Base-by-base conservation (phyloP, 2,888 invertebrate species). In the Nomada ferruginata region DNA sequence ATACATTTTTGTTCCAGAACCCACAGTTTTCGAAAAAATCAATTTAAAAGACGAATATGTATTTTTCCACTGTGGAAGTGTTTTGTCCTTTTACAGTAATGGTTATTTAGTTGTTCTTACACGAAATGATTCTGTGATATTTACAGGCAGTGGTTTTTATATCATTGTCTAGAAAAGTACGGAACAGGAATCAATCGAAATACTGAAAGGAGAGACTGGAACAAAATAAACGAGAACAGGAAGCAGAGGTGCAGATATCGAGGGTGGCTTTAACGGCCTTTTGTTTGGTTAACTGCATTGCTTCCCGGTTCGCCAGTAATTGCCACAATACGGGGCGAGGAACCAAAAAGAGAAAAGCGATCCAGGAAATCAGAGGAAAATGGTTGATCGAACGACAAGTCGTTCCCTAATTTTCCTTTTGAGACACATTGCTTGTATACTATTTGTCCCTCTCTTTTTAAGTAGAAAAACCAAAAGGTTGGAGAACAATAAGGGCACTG, bases 201-300 rank as follows among this genome's bases (percentile, higher is more conserved):
- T 78, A 74, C 59, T 83, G 84, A 76, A 76, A 79, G 79, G 79
- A 83, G 72, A 81, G 79, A 70, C 61, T 66, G 77, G 76, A 63
- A 75, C 63, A 80, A 79, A 82, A 84, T 85, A 85, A 82, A 87
- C 76, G 86, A 79, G 80, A 84, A 79, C 65, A 82, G 83, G 79
- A 84, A 76, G 76, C 85, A 83, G 85, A 88, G 85, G 68, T 85
- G 80, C 81, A 83, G 87, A 86, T 85, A 85, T 85, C 87, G 86
- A 75, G 84, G 83, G 68, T 79, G 85, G 81, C 83, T 85, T 89
- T 91, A 89, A 87, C 85, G 87, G 86, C 89, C 92, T 91, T 91
- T 91, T 92, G 91, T 92, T 92, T 92, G 90, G 92, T 90, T 91
- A 90, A 90, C 89, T 85, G 83, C 82, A 77, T 83, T 85, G 87